These are phyloP conservation scores for Trematocara variabile DNA, from an alignment of 2,113 vertebrate genomes.

Conservation along the genomic window DNA sequence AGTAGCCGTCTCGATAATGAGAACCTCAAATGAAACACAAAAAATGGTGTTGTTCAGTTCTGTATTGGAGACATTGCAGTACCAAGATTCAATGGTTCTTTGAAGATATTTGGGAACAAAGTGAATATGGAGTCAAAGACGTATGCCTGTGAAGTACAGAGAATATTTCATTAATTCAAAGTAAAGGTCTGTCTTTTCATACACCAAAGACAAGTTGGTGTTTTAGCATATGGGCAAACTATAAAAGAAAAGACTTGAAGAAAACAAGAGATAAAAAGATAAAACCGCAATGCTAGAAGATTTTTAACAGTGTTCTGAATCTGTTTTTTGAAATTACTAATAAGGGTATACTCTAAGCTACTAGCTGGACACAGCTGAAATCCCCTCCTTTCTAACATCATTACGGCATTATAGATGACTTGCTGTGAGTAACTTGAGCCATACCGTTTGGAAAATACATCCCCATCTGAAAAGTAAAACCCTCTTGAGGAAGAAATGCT, in stretches of 20 bases:
- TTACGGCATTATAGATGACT: conserved; percentile 24
- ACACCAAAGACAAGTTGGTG: not conserved
- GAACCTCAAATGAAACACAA: not conserved
- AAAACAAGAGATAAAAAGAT: not conserved
- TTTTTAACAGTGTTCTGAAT: not conserved
- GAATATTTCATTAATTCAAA: not conserved
- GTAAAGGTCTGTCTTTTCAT: not conserved
- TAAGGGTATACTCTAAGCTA: not conserved
- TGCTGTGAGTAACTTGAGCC: conserved; percentile 34
- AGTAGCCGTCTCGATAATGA: not conserved
- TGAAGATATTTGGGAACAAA: not conserved
- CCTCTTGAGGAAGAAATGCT: conserved; percentile 7
- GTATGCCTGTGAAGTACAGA: not conserved
- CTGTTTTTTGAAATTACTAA: not conserved
- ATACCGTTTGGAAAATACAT: conserved; percentile 13
- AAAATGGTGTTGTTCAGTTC: not conserved
- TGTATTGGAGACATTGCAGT: not conserved
- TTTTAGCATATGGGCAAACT: not conserved
- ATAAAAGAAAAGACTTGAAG: not conserved
- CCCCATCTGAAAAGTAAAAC: conserved; percentile 1
- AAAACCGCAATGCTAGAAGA: not conserved
- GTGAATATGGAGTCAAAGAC: not conserved
- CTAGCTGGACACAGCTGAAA: conserved; percentile 5
- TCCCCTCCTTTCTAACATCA: conserved; percentile 10
- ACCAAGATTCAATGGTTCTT: not conserved